phyloP scores from a whole-genome alignment of 1,140 invertebrate species.

The Harlomillsia oculata region DNA sequence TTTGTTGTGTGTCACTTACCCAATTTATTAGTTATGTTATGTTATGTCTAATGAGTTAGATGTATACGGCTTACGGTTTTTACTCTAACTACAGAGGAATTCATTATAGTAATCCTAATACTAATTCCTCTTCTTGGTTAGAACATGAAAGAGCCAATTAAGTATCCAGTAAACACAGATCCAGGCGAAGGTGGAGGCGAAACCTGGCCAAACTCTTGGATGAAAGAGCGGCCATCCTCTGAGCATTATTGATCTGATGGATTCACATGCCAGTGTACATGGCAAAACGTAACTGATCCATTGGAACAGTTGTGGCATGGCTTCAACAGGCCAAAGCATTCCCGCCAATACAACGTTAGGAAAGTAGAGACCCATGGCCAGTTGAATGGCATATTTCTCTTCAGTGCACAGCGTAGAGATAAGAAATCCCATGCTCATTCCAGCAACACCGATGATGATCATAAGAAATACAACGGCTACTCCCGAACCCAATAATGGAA shows the following conservation, averaged over 20 bases:
- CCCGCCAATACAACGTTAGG: slow-evolving; percentile 16
- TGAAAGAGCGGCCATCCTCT: slow-evolving; percentile 25
- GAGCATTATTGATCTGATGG: slow-evolving; percentile 21
- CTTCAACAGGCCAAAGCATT: slow-evolving; percentile 71
- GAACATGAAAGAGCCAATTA: slow-evolving; percentile 42
- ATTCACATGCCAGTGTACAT: slow-evolving; percentile 25
- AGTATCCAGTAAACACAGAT: slow-evolving; percentile 72
- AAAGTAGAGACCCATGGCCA: slow-evolving; percentile 6
- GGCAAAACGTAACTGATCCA: slow-evolving; percentile 47
- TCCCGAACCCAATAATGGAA: slow-evolving; percentile 1
- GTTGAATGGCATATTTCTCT: slow-evolving; percentile 37
- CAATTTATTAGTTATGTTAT: too few species aligned
- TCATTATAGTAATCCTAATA: neutral
- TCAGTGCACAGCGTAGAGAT: slow-evolving; percentile 41
- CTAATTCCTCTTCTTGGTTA: neutral
- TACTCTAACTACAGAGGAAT: neutral
- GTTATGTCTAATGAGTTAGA: too few species aligned
- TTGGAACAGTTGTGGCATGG: slow-evolving; percentile 74
- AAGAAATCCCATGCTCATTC: slow-evolving; percentile 45
- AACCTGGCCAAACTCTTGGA: slow-evolving; percentile 24
- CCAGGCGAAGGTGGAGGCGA: slow-evolving; percentile 70
- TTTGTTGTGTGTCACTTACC: too few species aligned
- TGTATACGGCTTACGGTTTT: too few species aligned
- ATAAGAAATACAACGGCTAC: too few species aligned
- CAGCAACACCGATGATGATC: too few species aligned